Conservation (phyloP, 2,797 vertebrate genomes). For the Petrocephalus sullivani region DNA sequence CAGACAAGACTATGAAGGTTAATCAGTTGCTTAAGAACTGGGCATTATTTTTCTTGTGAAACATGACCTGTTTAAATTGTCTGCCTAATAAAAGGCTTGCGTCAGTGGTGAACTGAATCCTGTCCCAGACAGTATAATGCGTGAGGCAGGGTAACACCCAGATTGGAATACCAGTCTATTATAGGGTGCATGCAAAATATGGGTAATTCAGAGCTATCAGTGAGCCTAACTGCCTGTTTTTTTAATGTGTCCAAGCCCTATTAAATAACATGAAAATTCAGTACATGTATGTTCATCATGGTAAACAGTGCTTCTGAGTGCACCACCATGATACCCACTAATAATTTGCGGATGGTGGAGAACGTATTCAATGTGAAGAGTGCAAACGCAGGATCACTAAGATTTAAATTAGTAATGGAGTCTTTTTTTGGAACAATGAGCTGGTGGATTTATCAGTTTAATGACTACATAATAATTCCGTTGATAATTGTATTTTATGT, state of each 20-base stretch:
- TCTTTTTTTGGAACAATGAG: background rate
- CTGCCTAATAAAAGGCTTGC: background rate
- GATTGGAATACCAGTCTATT: background rate
- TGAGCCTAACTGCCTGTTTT: no score
- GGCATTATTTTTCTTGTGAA: background rate
- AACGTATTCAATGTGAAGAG: background rate
- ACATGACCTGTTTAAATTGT: background rate
- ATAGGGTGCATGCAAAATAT: background rate
- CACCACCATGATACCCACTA: background rate
- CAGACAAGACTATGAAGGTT: background rate
- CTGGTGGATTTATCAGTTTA: background rate
- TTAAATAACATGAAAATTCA: background rate
- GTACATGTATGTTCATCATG: background rate
- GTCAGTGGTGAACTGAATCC: background rate
- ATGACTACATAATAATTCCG: background rate
- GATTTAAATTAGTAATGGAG: background rate
- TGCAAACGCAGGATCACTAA: background rate
- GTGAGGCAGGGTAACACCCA: background rate
- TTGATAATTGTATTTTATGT: background rate
- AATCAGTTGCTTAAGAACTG: background rate
- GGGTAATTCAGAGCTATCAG: background rate
- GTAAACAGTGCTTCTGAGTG: background rate
- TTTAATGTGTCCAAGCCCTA: background rate
- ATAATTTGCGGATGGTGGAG: background rate
- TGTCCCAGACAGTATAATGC: background rate